phyloP scores from a whole-genome alignment of 2,888 invertebrate genomes.

The Ommatoiulus sabulosus region DNA sequence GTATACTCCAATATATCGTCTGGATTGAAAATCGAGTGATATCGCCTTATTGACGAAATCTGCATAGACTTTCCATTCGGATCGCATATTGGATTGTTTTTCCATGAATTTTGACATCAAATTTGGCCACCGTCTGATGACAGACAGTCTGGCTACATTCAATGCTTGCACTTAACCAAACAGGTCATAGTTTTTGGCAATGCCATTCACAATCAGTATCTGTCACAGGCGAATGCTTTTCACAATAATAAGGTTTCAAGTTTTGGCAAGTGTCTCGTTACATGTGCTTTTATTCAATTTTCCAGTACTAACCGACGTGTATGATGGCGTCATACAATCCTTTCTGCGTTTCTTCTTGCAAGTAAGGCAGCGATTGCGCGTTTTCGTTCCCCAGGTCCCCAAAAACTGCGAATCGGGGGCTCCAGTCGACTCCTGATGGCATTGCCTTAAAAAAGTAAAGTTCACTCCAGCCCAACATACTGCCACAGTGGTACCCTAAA shows the following conservation, averaged over 20 bases:
- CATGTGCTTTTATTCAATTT: neutral
- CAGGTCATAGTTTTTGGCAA: too few species aligned
- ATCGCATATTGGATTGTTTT: too few species aligned
- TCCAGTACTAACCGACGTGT: slow-evolving; percentile 63
- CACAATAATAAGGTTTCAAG: slow-evolving; percentile 52
- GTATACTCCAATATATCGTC: too few species aligned
- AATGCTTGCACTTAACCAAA: too few species aligned
- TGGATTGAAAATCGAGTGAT: too few species aligned
- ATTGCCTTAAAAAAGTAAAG: slow-evolving; percentile 65
- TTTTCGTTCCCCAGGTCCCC: slow-evolving; percentile 65
- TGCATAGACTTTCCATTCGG: too few species aligned
- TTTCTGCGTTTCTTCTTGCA: slow-evolving; percentile 62
- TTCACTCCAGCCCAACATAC: slow-evolving; percentile 64
- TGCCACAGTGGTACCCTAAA: slow-evolving; percentile 63
- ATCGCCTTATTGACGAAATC: too few species aligned
- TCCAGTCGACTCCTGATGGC: slow-evolving; percentile 62
- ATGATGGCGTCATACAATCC: slow-evolving; percentile 64
- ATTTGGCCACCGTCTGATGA: too few species aligned
- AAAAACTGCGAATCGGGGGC: slow-evolving; percentile 64
- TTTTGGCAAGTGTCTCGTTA: slow-evolving; percentile 12
- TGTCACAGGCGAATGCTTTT: neutral
- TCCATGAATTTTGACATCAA: too few species aligned
- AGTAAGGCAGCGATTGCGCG: slow-evolving; percentile 62
- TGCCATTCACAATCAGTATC: neutral
- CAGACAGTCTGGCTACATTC: too few species aligned